Percentiles rank a stretch among this genome's conserved stretches.
phyloP scores from a whole-genome alignment of 2,113 vertebrate species.

The Urocynchramus pylzowi region DNA sequence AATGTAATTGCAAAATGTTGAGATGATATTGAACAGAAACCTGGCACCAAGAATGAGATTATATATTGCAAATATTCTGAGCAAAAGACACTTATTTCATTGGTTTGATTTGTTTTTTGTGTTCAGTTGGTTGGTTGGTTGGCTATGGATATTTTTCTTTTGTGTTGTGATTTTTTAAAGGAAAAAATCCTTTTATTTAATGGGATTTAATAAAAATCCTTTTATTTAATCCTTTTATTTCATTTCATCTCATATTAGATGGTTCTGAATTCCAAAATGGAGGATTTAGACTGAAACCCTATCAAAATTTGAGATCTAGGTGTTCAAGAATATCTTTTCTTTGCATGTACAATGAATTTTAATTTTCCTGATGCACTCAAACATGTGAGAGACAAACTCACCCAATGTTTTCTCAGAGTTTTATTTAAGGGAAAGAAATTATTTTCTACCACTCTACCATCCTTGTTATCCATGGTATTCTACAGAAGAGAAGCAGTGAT shows the following conservation, averaged over 20 bases:
- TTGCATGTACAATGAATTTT: neutral
- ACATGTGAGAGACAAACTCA: neutral
- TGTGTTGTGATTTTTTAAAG: neutral
- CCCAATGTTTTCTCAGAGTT: neutral
- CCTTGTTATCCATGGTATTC: neutral
- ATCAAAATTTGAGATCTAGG: neutral
- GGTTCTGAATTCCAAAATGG: neutral
- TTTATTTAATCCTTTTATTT: neutral
- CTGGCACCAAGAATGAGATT: neutral
- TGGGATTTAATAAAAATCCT: fast-evolving
- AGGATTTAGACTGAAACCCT: neutral
- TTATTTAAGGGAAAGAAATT: neutral
- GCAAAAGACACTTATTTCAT: neutral
- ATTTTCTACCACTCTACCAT: neutral
- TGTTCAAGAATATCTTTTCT: neutral
- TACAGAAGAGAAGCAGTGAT: neutral
- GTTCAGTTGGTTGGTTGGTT: neutral
- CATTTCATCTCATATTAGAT: neutral
- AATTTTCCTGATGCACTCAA: neutral
- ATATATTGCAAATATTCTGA: neutral
- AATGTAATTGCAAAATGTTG: neutral
- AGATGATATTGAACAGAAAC: neutral
- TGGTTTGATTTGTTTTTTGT: neutral
- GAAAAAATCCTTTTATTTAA: neutral
- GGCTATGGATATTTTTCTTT: neutral